A percentile compares a stretch with the other conserved stretches of the same genome.
phyloP scores from a whole-genome alignment of 1,140 invertebrate genomes.

The Panagrolaimus sp. region DNA sequence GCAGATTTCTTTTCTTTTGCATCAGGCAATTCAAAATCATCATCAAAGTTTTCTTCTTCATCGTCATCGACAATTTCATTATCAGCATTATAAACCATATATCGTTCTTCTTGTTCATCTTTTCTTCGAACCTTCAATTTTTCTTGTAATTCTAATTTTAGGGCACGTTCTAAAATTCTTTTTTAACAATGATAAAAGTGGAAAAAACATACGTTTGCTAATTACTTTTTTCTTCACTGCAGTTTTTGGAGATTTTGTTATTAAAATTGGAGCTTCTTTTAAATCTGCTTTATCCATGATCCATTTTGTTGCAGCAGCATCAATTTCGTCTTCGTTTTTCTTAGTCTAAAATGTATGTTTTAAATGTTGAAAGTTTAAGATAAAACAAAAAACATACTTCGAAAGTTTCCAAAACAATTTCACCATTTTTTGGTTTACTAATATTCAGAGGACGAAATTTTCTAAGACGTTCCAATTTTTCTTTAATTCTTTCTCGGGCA shows the following conservation, averaged over 20 bases:
- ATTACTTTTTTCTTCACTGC: neutral
- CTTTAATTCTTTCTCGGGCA: neutral
- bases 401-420: neutral
- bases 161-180: neutral
- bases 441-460: neutral
- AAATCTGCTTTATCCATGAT: neutral
- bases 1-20: too few relatives aligned
- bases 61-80: neutral
- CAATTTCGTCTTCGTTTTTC: neutral
- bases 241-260: neutral
- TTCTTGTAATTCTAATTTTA: neutral
- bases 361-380: neutral
- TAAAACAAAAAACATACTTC: neutral
- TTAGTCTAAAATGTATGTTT: neutral
- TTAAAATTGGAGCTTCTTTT: neutral
- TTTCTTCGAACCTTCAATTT: neutral
- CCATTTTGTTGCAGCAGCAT: neutral
- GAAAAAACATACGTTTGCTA: conserved; percentile 1
- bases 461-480: neutral
- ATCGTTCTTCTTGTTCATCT: conserved; percentile 8
- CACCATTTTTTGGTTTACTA: neutral
- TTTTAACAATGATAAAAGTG: neutral
- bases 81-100: neutral
- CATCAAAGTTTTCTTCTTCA: neutral
- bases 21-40: too few relatives aligned